Percentiles rank a stretch among this genome's conserved stretches.
Conservation (phyloP, 2,888 invertebrate species). For the Standfussiana lucernea region DNA sequence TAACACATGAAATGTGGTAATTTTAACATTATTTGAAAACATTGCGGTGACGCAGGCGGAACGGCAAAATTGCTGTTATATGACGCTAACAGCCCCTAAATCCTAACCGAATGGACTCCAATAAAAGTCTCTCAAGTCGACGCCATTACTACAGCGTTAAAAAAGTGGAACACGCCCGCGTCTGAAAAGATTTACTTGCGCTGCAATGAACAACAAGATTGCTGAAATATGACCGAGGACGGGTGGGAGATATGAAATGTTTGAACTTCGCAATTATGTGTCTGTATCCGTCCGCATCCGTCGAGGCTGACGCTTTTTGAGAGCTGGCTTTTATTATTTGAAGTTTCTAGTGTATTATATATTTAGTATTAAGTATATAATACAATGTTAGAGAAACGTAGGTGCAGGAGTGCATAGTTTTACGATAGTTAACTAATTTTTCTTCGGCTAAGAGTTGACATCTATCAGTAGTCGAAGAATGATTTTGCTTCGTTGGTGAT, state of each 20-base stretch:
- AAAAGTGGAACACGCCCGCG: slow-evolving; percentile 63
- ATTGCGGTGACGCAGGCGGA: slow-evolving; percentile 71
- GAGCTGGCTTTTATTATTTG: slow-evolving; percentile 32
- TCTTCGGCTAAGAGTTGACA: neutral
- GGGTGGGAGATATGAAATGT: slow-evolving; percentile 51
- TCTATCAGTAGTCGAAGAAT: neutral
- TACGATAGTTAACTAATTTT: neutral
- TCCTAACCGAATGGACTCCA: slow-evolving; percentile 79
- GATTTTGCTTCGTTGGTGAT: neutral
- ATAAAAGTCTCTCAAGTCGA: slow-evolving; percentile 79
- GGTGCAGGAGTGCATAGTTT: slow-evolving; percentile 8
- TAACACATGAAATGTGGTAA: slow-evolving; percentile 76
- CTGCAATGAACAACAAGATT: slow-evolving; percentile 55
- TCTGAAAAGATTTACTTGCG: slow-evolving; percentile 65
- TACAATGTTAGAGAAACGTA: neutral
- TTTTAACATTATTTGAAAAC: slow-evolving; percentile 79
- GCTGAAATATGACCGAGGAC: slow-evolving; percentile 59
- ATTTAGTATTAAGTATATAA: neutral
- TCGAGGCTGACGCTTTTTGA: slow-evolving; percentile 33
- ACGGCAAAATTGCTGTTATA: slow-evolving; percentile 77
- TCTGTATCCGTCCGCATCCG: slow-evolving; percentile 32
- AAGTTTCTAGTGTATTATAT: neutral
- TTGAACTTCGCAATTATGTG: slow-evolving; percentile 54
- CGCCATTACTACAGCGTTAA: slow-evolving; percentile 68
- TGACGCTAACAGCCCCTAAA: slow-evolving; percentile 80